These are phyloP conservation scores for Agrochola litura DNA, from an alignment of 2,888 invertebrate species.

Conservation along the genomic window DNA sequence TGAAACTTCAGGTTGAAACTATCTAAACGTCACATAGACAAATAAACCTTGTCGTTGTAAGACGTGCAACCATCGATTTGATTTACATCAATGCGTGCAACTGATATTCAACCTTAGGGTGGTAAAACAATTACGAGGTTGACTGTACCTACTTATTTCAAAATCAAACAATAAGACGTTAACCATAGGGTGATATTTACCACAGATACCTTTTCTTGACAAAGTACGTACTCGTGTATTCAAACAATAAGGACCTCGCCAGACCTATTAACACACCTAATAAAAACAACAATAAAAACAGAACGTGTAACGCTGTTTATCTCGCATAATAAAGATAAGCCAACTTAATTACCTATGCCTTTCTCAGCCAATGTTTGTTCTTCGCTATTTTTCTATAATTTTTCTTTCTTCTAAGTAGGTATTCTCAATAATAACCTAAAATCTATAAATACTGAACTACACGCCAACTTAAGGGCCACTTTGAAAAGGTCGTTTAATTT, in stretches of 20 bases:
- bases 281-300: background rate
- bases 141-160: no score
- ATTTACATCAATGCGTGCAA: no score
- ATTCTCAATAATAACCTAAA: background rate
- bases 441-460: background rate
- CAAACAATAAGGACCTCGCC: background rate
- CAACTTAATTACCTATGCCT: background rate
- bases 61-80: no score
- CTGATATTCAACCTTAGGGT: no score
- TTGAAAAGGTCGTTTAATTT: conserved; percentile 30
- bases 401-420: background rate
- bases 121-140: no score
- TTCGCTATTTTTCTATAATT: background rate
- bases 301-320: background rate
- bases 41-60: no score
- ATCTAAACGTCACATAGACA: no score
- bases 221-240: background rate
- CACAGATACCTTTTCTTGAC: no score
- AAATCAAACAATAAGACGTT: no score
- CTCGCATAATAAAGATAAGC: background rate
- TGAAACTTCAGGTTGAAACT: no score
- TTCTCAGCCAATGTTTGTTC: background rate
- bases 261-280: background rate
- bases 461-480: background rate
- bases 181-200: no score